Evolutionary conservation across 2,888 invertebrate genomes (phyloP).

Genomic region (Mechanitis mazaeus): DNA sequence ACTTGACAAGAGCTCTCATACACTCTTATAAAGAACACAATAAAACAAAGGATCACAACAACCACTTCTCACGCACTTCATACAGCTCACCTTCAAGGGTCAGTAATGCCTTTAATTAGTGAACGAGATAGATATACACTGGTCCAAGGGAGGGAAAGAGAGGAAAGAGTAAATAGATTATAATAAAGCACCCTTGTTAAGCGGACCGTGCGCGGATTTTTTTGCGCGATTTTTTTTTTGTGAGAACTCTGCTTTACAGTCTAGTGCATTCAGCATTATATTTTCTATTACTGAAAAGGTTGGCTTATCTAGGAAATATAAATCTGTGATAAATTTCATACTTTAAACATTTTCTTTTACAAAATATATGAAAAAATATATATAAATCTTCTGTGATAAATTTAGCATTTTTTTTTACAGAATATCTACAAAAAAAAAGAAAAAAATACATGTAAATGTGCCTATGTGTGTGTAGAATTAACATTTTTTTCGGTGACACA

Average conservation of each 20-base stretch:
- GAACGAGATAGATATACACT: slow-evolving; percentile 40
- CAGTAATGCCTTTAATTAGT: slow-evolving; percentile 67
- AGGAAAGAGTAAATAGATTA: slow-evolving; percentile 45
- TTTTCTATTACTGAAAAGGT: neutral
- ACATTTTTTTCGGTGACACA: too few species aligned
- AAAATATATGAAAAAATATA: too few species aligned
- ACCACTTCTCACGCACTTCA: slow-evolving; percentile 55
- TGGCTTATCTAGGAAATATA: neutral
- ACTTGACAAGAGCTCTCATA: slow-evolving; percentile 38
- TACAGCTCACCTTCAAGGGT: slow-evolving; percentile 56
- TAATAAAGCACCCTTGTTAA: slow-evolving; percentile 62
- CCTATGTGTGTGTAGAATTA: too few species aligned
- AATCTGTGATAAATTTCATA: neutral
- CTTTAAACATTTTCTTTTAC: too few species aligned
- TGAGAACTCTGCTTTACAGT: slow-evolving; percentile 60
- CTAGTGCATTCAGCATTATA: slow-evolving; percentile 45
- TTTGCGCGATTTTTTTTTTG: slow-evolving; percentile 29
- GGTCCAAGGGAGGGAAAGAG: slow-evolving; percentile 37
- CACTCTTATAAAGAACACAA: slow-evolving; percentile 47
- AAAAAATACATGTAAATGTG: neutral
- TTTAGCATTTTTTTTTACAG: too few species aligned
- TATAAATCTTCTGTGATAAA: too few species aligned
- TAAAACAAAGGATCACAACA: slow-evolving; percentile 69
- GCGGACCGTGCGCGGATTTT: slow-evolving; percentile 58
- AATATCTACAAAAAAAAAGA: neutral